Base-by-base conservation (phyloP, 2,888 invertebrate genomes). In the Syrphus vitripennis region DNA sequence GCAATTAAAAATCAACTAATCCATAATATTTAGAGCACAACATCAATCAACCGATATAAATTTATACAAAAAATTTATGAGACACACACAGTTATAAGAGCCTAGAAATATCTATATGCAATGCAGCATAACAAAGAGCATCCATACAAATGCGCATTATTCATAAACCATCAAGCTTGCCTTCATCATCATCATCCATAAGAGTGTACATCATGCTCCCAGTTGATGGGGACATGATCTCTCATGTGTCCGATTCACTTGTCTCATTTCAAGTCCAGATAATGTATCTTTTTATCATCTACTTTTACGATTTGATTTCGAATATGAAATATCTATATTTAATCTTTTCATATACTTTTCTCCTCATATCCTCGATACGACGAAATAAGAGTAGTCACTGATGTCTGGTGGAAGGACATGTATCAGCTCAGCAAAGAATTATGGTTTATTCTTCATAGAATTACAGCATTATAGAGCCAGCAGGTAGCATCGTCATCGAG, bases 261-360 rank as follows among this genome's bases (percentile, higher is more conserved):
- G 86, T 86, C 86, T 86, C 86, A 82, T 86, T 82, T 86, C 74
- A 82, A 74, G 67, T 74, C 74, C 57, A 86, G 81, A 86, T 86
- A 86, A 86, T 86, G 86, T 86, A 78, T 86, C 81, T 82, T 86
- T 86, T 86, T 86, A 77, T 86, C 81, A 76, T 86, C 80, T 77
- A 76, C 63, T 79, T 71, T 75, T 71, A 70, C 42, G 69, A 74
- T 86, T 69, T 76, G 80, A 81, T 80, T 84, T 80, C 50, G 76
- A 84, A 77, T 84, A 86, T 82, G 42, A 82, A 74, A 86, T 86
- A 82, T 86, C 86, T 86, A 82, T 74, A 78, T 86, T 82, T 82
- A 84, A 82, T 78, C 81, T 67, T 74, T 69, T 55, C 63, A 31
- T 34, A 34, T 29, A 6, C 4, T 24, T 14, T 21, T 21, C 3